These are phyloP conservation scores for Caenorhabditis sp. DNA, from an alignment of 2,888 invertebrate genomes.

Conservation along the genomic window DNA sequence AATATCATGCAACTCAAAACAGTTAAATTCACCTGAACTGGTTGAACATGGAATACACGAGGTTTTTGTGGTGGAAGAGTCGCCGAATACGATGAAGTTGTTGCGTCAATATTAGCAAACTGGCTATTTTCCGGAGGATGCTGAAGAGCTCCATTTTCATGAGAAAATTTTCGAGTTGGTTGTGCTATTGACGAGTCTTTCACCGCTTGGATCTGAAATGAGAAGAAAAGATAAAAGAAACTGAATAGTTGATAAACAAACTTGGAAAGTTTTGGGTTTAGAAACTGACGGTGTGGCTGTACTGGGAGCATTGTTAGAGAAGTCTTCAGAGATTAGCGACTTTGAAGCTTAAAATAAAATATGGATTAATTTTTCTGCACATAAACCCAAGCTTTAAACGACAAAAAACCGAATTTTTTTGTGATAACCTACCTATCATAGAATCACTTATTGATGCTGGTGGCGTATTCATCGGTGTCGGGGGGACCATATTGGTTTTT, in stretches of 20 bases:
- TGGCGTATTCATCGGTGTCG: slow-evolving; percentile 41
- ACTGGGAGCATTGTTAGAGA: neutral
- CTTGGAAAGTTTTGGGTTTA: slow-evolving; percentile 8
- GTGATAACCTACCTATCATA: neutral
- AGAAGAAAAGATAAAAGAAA: neutral
- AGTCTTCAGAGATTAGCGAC: no score
- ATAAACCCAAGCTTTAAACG: no score
- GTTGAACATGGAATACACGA: slow-evolving; percentile 8
- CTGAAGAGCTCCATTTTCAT: slow-evolving; percentile 5
- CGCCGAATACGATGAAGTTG: slow-evolving; percentile 4
- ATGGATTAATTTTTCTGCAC: neutral
- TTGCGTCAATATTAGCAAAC: neutral
- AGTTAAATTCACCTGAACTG: neutral
- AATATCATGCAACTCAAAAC: neutral
- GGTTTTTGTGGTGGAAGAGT: slow-evolving; percentile 6
- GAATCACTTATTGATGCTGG: slow-evolving; percentile 19
- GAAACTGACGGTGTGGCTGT: neutral
- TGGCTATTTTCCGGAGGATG: neutral
- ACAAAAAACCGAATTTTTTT: no score
- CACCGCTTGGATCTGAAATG: slow-evolving; percentile 2
- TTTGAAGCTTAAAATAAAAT: no score
- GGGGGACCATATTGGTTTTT: slow-evolving; percentile 23
- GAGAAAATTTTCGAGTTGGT: slow-evolving; percentile 10
- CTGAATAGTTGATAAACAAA: neutral
- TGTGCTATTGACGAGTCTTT: neutral